phyloP scores from a whole-genome alignment of 2,797 vertebrate genomes.

The Numenius phaeopus region DNA sequence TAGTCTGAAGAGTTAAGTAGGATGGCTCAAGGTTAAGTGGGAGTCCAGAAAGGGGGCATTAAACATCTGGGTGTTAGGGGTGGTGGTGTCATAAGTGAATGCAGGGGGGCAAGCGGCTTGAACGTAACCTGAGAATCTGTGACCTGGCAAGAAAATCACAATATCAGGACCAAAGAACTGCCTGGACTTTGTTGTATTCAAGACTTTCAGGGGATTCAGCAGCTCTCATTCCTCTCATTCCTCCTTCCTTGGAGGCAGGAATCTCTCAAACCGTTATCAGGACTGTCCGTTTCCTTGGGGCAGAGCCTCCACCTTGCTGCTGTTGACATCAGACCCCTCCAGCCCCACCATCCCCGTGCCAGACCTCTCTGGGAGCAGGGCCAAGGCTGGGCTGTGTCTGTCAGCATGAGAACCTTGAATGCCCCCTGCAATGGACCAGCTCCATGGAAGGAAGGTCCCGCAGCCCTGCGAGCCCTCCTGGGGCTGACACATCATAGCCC shows the following conservation, averaged over 20 bases:
- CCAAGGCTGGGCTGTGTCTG: background rate
- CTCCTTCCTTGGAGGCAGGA: background rate
- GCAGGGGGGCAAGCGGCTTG: accelerated
- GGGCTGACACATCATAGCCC: background rate
- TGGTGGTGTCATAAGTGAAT: background rate
- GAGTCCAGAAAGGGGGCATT: background rate
- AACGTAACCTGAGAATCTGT: background rate
- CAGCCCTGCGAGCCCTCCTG: background rate
- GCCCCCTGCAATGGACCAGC: background rate
- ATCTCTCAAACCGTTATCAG: background rate
- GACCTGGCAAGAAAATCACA: background rate
- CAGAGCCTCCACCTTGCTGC: background rate
- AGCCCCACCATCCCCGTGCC: background rate
- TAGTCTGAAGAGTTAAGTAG: background rate
- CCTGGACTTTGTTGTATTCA: background rate
- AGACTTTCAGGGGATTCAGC: background rate
- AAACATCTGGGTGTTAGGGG: background rate
- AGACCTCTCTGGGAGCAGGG: accelerated
- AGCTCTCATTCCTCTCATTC: background rate
- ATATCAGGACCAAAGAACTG: background rate
- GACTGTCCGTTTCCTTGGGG: background rate
- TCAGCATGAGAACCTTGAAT: accelerated
- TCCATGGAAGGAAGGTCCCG: background rate
- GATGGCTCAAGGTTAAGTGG: background rate
- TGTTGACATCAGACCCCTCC: background rate